Evolutionary conservation across 2,113 vertebrate genomes (phyloP).

Genomic region (Nannospalax galili): DNA sequence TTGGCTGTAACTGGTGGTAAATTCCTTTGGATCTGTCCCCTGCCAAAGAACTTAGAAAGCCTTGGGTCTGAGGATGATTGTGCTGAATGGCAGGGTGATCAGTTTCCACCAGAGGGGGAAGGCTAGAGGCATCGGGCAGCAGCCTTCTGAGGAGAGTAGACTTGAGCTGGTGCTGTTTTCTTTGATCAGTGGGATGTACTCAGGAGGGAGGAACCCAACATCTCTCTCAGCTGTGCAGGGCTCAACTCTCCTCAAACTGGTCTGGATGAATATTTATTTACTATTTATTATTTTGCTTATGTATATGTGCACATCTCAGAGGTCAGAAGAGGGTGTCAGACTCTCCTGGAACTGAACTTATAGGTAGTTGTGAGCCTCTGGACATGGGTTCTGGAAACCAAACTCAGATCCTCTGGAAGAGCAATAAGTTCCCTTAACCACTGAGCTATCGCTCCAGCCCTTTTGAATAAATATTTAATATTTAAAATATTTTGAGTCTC

Average conservation of each 20-base stretch:
- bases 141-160: background rate
- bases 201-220: background rate
- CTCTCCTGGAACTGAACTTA: too few relatives aligned
- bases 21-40: slow-evolving; percentile 23
- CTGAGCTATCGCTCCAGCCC: too few relatives aligned
- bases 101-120: background rate
- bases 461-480: too few relatives aligned
- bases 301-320: too few relatives aligned
- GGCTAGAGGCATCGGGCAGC: background rate
- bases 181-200: background rate
- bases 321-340: too few relatives aligned
- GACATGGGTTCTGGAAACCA: too few relatives aligned
- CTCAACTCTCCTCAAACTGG: background rate
- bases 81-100: background rate
- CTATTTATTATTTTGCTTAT: too few relatives aligned
- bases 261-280: background rate
- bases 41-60: slow-evolving; percentile 40
- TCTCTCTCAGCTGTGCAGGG: background rate
- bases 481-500: background rate
- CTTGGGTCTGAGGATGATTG: background rate
- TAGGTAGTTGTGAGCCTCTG: too few relatives aligned
- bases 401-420: too few relatives aligned
- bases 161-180: background rate
- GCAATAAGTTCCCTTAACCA: too few relatives aligned
- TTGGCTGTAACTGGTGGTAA: background rate